Conservation (phyloP, 1,140 invertebrate species). For the Acromyrmex echinatior region DNA sequence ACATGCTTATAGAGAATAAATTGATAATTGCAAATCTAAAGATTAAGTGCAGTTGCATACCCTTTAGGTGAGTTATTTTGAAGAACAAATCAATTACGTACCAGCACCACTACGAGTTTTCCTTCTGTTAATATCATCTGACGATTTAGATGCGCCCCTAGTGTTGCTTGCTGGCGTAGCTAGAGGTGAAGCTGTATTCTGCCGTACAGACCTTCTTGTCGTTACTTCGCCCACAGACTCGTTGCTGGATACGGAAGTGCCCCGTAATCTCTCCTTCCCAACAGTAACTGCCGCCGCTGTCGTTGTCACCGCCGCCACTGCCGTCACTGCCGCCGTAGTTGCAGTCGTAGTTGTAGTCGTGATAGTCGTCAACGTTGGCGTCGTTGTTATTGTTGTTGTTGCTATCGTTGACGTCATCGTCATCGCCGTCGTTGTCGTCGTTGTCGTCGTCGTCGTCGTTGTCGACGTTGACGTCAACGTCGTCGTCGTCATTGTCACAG, state of each 20-base stretch:
- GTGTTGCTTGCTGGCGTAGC: constrained; percentile 85
- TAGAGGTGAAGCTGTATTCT: constrained; percentile 84
- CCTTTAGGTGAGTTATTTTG: constrained; percentile 7
- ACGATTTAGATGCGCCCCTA: constrained; percentile 84
- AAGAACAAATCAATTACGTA: constrained; percentile 76
- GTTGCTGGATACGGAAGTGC: constrained; percentile 82
- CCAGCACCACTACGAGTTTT: constrained; percentile 87
- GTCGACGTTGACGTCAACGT: constrained; percentile 55
- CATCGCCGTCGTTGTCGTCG: too few species aligned
- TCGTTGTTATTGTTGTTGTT: constrained; percentile 19
- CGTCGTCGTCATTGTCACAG: constrained; percentile 41
- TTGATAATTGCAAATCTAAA: constrained; percentile 11
- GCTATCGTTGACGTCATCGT: constrained; percentile 34
- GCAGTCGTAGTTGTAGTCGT: not conserved
- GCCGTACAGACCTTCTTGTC: constrained; percentile 85
- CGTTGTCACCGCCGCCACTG: constrained; percentile 34
- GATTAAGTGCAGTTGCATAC: not conserved
- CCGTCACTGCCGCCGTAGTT: constrained; percentile 60
- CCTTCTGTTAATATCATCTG: constrained; percentile 85
- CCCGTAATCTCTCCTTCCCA: constrained; percentile 84
- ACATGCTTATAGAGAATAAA: constrained; percentile 23
- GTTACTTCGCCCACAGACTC: constrained; percentile 83
- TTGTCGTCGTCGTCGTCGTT: not conserved
- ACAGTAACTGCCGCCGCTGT: constrained; percentile 71
- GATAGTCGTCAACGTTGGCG: not conserved